phyloP scores from a whole-genome alignment of 2,888 invertebrate genomes.

The Acleris sparsana region DNA sequence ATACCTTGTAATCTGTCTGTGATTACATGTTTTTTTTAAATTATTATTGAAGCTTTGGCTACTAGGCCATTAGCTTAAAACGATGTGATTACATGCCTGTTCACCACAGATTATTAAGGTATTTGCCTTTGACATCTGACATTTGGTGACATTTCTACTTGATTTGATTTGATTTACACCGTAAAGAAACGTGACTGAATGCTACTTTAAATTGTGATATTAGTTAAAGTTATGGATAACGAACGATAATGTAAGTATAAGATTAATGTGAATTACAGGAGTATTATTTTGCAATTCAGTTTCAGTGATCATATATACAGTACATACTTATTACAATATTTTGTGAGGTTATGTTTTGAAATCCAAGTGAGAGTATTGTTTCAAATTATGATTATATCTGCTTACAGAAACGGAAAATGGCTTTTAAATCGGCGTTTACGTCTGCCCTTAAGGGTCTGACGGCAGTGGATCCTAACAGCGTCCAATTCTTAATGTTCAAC shows the following conservation, averaged over 20 bases:
- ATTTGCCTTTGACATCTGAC: no score
- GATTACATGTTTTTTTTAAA: no score
- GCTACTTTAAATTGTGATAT: conserved; percentile 1
- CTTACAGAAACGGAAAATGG: conserved; percentile 53
- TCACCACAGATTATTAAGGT: no score
- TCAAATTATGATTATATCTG: conserved; percentile 1
- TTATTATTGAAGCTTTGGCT: no score
- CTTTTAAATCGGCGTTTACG: conserved; percentile 57
- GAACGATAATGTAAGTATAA: conserved; percentile 16
- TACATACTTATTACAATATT: background rate
- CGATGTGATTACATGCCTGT: no score
- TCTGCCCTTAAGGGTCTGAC: conserved; percentile 59
- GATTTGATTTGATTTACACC: background rate
- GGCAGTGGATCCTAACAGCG: conserved; percentile 70
- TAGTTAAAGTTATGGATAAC: conserved; percentile 13
- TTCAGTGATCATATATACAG: background rate
- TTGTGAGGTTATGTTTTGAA: conserved; percentile 26
- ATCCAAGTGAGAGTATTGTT: background rate
- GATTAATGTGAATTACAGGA: background rate
- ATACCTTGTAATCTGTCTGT: no score
- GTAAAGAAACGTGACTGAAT: conserved; percentile 6
- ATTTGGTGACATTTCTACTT: no score
- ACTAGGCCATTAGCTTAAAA: no score
- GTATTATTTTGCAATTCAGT: background rate
- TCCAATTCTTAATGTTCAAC: conserved; percentile 88